Evolutionary conservation across 2,797 vertebrate genomes (phyloP).

Genomic region (Rhinophrynus dorsalis): DNA sequence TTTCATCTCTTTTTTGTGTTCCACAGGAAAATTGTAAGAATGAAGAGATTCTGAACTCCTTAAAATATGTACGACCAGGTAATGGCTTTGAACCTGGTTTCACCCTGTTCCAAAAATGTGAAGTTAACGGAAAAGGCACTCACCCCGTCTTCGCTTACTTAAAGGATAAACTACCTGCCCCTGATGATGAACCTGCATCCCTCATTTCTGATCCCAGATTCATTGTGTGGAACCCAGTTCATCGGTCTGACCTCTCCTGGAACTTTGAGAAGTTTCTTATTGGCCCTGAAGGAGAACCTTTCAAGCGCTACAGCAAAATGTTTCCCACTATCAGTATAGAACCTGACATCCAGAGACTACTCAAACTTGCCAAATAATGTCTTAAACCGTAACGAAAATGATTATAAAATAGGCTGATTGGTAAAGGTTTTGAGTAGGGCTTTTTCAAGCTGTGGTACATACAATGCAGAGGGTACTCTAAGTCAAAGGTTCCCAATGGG

Average conservation of each 20-base stretch:
- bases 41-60: constrained; percentile 85
- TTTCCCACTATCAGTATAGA: constrained; percentile 84
- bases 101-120: constrained; percentile 88
- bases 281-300: constrained; percentile 92
- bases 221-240: constrained; percentile 87
- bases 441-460: too few species aligned
- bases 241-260: constrained; percentile 88
- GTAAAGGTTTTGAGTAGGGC: too few species aligned
- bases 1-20: constrained; percentile 9
- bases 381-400: too few species aligned
- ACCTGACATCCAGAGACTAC: constrained; percentile 89
- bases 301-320: constrained; percentile 90
- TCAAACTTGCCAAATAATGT: constrained; percentile 88
- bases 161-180: constrained; percentile 90
- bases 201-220: constrained; percentile 86
- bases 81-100: constrained; percentile 86
- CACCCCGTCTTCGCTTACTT: constrained; percentile 94
- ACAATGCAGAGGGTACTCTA: too few species aligned
- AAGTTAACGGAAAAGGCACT: constrained; percentile 86
- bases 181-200: constrained; percentile 77
- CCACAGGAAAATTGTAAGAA: constrained; percentile 89
- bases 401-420: too few species aligned
- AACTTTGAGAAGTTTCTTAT: constrained; percentile 98
- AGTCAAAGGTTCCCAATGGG: too few species aligned
- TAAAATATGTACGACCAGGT: constrained; percentile 89